Conservation (phyloP, 2,888 invertebrate species). For the Norana najaformis region DNA sequence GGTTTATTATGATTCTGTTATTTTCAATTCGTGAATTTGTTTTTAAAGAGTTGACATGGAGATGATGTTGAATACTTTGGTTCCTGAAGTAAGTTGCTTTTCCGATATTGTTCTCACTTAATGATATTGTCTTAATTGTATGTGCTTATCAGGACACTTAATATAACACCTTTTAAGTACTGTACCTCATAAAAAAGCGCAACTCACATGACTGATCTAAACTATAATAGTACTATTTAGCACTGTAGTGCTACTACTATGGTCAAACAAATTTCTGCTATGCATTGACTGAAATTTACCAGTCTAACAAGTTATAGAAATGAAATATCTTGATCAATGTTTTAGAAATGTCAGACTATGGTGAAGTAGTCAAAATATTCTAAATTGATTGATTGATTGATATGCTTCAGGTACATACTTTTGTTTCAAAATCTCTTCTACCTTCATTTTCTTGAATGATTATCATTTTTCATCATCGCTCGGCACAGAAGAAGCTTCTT, state of each 20-base stretch:
- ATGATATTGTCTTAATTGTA: background rate
- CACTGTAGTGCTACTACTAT: background rate
- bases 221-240: background rate
- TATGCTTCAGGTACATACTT: background rate
- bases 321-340: background rate
- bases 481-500: background rate
- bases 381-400: background rate
- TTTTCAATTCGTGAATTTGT: slow-evolving; percentile 30
- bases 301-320: background rate
- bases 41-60: slow-evolving; percentile 88
- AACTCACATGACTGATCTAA: background rate
- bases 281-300: background rate
- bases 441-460: background rate
- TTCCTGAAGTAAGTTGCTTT: slow-evolving; percentile 75
- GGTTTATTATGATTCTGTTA: background rate
- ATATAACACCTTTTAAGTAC: background rate
- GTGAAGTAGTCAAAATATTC: background rate
- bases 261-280: background rate
- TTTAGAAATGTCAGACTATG: background rate
- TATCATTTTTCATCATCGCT: background rate
- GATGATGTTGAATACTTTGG: slow-evolving; percentile 98
- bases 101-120: background rate
- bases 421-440: background rate
- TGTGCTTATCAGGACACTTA: background rate
- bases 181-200: background rate